Conservation (phyloP, 2,113 vertebrate genomes). For the Puntigrus tetrazona region DNA sequence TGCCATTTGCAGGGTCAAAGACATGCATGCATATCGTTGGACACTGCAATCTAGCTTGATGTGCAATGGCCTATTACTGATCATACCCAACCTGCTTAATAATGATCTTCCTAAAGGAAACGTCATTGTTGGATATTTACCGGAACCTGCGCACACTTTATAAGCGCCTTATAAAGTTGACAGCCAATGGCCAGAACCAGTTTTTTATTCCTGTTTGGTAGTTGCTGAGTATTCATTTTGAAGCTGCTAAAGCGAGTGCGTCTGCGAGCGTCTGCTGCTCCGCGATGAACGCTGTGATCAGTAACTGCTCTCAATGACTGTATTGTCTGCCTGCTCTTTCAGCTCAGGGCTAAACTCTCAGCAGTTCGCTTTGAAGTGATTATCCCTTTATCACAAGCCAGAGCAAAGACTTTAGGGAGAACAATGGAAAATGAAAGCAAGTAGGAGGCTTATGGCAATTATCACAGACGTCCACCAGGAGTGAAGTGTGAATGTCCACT, state of each 20-base stretch:
- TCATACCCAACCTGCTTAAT: not conserved
- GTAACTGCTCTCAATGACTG: constrained; percentile 97
- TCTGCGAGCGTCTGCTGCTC: constrained; percentile 76
- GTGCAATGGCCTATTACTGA: not conserved
- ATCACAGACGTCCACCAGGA: constrained; percentile 78
- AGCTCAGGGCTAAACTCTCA: constrained; percentile 95
- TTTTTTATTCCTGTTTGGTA: not conserved
- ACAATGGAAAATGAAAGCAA: constrained; percentile 90
- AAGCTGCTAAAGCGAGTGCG: constrained; percentile 77
- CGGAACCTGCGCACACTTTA: not conserved
- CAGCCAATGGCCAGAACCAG: not conserved
- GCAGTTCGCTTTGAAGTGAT: constrained; percentile 96
- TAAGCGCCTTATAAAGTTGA: not conserved
- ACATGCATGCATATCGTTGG: not conserved
- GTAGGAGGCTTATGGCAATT: constrained; percentile 88
- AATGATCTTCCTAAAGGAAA: not conserved
- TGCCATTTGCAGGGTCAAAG: constrained; percentile 34
- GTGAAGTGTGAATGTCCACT: constrained; percentile 81
- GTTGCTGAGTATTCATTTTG: constrained; percentile 5
- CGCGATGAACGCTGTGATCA: constrained; percentile 88
- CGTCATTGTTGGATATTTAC: not conserved
- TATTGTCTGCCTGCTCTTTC: constrained; percentile 90
- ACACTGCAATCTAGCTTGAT: not conserved
- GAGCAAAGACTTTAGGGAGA: constrained; percentile 90
- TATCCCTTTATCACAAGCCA: constrained; percentile 99